Conservation (phyloP, 2,888 invertebrate species). For the Erebia aethiops region DNA sequence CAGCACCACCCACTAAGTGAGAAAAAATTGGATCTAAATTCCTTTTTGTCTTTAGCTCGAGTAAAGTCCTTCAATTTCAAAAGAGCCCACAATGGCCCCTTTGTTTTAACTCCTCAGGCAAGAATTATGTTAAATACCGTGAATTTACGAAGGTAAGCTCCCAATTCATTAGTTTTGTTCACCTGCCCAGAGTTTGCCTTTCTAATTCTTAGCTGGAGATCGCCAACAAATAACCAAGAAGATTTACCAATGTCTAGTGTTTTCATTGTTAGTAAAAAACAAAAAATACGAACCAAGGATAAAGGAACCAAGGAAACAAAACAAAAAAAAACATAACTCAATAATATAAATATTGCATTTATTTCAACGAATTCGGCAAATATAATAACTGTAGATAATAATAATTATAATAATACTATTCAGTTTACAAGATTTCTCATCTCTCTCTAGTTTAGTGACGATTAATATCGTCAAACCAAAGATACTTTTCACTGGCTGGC, state of each 20-base stretch:
- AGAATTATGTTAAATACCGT: conserved; percentile 33
- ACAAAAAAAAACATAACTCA: conserved; percentile 78
- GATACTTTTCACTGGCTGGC: conserved; percentile 74
- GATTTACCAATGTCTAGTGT: conserved; percentile 29
- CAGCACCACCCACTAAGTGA: conserved; percentile 63
- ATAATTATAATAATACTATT: conserved; percentile 82
- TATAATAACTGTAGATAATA: conserved; percentile 82
- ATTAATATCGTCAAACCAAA: conserved; percentile 51
- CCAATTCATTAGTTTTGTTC: conserved; percentile 54
- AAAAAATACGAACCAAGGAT: conserved; percentile 61
- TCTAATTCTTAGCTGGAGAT: conserved; percentile 45
- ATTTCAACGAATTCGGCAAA: conserved; percentile 83
- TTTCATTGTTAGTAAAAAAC: conserved; percentile 48
- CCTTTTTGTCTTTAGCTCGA: conserved; percentile 40
- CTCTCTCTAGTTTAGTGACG: conserved; percentile 61
- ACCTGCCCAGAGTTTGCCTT: conserved; percentile 59
- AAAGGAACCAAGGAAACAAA: conserved; percentile 75
- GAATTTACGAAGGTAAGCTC: conserved; percentile 48
- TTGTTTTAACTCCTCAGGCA: conserved; percentile 71
- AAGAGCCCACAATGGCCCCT: conserved; percentile 52
- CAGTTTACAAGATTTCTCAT: conserved; percentile 77
- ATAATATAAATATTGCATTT: conserved; percentile 84
- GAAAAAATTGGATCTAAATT: conserved; percentile 39
- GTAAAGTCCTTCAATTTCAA: conserved; percentile 24
- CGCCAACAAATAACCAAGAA: conserved; percentile 36